Percentiles rank a stretch among this genome's conserved stretches.
These are phyloP conservation scores for Pterocles orientalis DNA, from an alignment of 2,113 vertebrate species.

Conservation along the genomic window DNA sequence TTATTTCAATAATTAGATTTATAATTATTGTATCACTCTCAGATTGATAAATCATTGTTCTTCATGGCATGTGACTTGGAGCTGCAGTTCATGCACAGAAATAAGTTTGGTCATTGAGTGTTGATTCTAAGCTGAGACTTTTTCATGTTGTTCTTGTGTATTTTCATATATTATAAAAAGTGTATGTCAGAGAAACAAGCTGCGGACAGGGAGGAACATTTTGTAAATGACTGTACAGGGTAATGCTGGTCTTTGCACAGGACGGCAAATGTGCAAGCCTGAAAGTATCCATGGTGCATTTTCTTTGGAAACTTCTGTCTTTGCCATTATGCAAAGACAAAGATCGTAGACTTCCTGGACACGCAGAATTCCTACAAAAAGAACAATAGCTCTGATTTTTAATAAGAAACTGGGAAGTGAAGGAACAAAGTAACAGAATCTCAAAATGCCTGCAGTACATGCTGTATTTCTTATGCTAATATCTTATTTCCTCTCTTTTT, in stretches of 20 bases:
- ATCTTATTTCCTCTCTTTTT: background rate
- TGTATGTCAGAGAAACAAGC: background rate
- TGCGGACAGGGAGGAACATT: background rate
- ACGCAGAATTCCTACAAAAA: background rate
- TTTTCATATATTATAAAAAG: background rate
- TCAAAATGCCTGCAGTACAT: background rate
- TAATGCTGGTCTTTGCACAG: background rate
- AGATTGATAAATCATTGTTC: conserved; percentile 58
- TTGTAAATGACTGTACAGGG: background rate
- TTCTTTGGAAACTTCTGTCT: background rate
- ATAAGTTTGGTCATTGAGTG: conserved; percentile 1
- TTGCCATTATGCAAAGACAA: background rate
- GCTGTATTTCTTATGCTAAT: background rate
- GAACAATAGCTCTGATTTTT: conserved; percentile 7
- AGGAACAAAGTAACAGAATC: background rate
- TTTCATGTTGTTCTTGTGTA: background rate
- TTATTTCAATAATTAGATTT: conserved; percentile 77
- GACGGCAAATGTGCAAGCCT: background rate
- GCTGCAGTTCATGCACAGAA: conserved; percentile 41
- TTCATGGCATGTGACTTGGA: conserved; percentile 43
- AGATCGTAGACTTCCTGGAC: background rate
- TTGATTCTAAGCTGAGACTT: conserved; percentile 18
- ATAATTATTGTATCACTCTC: conserved; percentile 73
- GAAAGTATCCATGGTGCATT: background rate
- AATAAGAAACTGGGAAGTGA: background rate